Percentiles rank a stretch among this genome's conserved stretches.
phyloP scores from a whole-genome alignment of 2,113 vertebrate species.

The Prunella himalayana region DNA sequence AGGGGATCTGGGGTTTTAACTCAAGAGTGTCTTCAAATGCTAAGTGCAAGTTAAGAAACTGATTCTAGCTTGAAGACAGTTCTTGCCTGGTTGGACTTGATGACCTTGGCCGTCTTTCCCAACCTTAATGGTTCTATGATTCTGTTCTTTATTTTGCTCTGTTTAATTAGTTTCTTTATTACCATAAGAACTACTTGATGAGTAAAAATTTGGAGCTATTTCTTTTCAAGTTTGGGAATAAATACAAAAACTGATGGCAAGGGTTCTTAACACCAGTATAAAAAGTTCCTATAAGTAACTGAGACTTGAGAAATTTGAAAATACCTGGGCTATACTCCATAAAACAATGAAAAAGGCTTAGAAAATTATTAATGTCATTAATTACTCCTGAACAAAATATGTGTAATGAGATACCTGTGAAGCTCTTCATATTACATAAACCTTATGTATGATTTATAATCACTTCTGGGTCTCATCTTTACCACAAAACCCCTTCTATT shows the following conservation, averaged over 20 bases:
- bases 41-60: not conserved
- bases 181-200: not conserved
- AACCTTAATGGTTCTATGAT: not conserved
- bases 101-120: not conserved
- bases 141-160: not conserved
- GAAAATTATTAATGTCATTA: not conserved
- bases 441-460: not conserved
- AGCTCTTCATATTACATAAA: not conserved
- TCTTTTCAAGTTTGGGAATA: not conserved
- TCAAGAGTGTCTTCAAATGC: not conserved
- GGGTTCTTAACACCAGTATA: not conserved
- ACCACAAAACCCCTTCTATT: not conserved
- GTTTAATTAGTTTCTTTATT: not conserved
- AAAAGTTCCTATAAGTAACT: not conserved
- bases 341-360: not conserved
- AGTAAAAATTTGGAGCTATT: not conserved
- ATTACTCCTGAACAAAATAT: not conserved
- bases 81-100: not conserved
- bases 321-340: not conserved
- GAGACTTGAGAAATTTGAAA: not conserved
- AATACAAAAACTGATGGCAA: not conserved
- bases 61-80: not conserved
- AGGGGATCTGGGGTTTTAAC: not conserved
- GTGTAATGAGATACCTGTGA: not conserved
- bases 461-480: not conserved